Base-by-base conservation (phyloP, 2,888 invertebrate species). In the Cybosia mesomella region DNA sequence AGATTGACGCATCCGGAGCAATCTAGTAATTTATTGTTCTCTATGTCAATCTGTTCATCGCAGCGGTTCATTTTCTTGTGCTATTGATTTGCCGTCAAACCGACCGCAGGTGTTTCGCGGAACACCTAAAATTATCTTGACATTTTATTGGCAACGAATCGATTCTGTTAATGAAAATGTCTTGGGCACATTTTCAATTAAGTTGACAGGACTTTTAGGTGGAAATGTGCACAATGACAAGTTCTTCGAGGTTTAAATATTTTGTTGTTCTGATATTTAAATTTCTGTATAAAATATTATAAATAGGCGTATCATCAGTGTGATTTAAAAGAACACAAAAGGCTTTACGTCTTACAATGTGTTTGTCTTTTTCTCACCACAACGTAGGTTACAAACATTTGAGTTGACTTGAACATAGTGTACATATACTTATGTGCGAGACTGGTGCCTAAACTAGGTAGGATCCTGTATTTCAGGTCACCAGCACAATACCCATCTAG, bases 81-180 rank as follows among this genome's bases (percentile, higher is more conserved):
- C 64, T 82, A 91, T 92, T 86, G 91, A 91, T 91, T 91, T 85
- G 61, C 84, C 79, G 87, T 87, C 89, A 85, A 87, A 85, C 74
- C 80, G 78, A 85, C 75, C 88, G 74, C 93, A 93, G 93, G 91
- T 92, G 93, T 79, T 86, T 81, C 68, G 66, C 75, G 69, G 83
- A 84, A 76, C 84, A 80, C 81, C 86, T 86, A 84, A 89, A 91
- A 90, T 90, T 89, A 91, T 92, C 91, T 90, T 85, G 89, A 87
- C 88, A 82, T 86, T 90, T 89, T 89, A 91, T 89, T 90, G 88
- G 88, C 88, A 83, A 76, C 73, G 73, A 70, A 77, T 85, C 85
- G 85, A 84, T 82, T 85, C 80, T 83, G 84, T 85, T 89, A 89
- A 92, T 91, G 92, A 89, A 89, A 91, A 87, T 77, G 86, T 86